These are phyloP conservation scores for Clepsis dumicolana DNA, from an alignment of 2,888 invertebrate genomes.

Conservation along the genomic window DNA sequence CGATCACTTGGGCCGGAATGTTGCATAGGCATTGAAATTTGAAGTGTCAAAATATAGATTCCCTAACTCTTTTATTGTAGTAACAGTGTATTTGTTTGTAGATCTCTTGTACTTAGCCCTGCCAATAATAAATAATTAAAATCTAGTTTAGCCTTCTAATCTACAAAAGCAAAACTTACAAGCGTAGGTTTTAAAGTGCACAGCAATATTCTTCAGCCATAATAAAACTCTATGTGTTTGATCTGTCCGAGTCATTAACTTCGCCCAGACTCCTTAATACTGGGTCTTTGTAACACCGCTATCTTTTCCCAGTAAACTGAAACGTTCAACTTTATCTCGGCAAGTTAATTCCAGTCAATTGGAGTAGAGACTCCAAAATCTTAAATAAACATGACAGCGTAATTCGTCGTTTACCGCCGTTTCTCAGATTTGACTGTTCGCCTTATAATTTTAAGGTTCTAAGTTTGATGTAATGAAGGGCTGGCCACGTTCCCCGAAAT, in stretches of 20 bases:
- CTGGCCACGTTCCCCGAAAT: constrained; percentile 33
- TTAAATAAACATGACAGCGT: constrained; percentile 27
- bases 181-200: too few relatives aligned
- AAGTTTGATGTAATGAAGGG: constrained; percentile 41
- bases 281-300: neutral
- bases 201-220: neutral
- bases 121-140: neutral
- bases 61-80: too few relatives aligned
- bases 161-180: neutral
- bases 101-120: too few relatives aligned
- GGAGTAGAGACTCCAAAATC: constrained; percentile 7
- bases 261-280: neutral
- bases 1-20: too few relatives aligned
- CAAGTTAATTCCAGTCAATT: constrained; percentile 20
- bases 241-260: neutral
- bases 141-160: neutral
- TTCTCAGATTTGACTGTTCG: constrained; percentile 15
- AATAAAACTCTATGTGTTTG: neutral
- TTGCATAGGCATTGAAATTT: too few relatives aligned
- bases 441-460: constrained; percentile 26
- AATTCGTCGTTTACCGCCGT: constrained; percentile 13
- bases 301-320: neutral
- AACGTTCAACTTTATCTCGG: constrained; percentile 1
- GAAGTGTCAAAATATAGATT: too few relatives aligned
- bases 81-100: too few relatives aligned